Evolutionary conservation across 1,140 invertebrate species (phyloP).

Genomic region (Drosophila azteca): DNA sequence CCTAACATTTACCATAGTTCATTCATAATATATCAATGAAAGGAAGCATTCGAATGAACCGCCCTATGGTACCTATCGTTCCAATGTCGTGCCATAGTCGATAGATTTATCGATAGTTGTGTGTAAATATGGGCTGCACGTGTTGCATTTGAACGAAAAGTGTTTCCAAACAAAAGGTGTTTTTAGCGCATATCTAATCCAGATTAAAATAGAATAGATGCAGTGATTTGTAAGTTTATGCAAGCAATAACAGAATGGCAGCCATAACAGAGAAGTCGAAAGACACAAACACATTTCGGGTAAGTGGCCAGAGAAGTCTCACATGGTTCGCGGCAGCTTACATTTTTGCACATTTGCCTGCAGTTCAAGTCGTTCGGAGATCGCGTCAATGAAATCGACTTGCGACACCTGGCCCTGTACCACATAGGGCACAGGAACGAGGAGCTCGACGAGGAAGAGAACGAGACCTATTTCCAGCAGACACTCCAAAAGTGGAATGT

Average conservation of each 20-base stretch:
- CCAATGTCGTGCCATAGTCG: no score
- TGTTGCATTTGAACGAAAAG: slow-evolving; percentile 45
- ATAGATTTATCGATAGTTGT: no score
- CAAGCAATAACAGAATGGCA: slow-evolving; percentile 86
- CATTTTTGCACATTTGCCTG: slow-evolving; percentile 8
- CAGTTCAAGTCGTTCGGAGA: slow-evolving; percentile 95
- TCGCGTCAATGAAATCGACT: slow-evolving; percentile 91
- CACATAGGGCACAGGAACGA: slow-evolving; percentile 88
- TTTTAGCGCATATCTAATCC: background rate
- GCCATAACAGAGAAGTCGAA: slow-evolving; percentile 90
- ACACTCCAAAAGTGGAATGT: slow-evolving; percentile 94
- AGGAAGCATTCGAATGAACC: no score
- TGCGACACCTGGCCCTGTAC: slow-evolving; percentile 89
- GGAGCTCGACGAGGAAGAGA: slow-evolving; percentile 85
- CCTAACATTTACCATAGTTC: no score
- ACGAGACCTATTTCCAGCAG: slow-evolving; percentile 91
- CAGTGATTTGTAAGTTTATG: background rate
- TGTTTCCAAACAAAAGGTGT: slow-evolving; percentile 15
- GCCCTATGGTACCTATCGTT: no score
- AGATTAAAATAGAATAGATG: slow-evolving; percentile 22
- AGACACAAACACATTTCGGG: slow-evolving; percentile 91
- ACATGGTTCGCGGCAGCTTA: background rate
- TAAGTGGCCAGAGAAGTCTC: slow-evolving; percentile 83
- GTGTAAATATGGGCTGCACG: slow-evolving; percentile 33
- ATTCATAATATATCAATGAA: background rate